phyloP scores from a whole-genome alignment of 2,113 vertebrate species.

The Callipepla californica region DNA sequence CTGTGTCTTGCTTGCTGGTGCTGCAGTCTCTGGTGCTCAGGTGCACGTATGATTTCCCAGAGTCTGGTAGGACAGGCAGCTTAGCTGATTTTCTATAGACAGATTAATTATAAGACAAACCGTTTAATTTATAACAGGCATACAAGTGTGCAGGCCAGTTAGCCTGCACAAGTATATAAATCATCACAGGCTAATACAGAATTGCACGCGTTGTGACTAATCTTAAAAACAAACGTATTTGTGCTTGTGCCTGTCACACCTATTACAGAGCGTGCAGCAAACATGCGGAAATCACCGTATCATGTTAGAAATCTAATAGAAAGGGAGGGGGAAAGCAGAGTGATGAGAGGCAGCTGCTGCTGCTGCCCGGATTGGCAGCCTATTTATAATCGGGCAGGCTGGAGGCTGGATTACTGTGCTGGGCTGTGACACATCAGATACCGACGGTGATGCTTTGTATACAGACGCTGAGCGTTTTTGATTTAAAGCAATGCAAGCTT shows the following conservation, averaged over 20 bases:
- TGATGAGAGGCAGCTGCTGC: slow-evolving; percentile 71
- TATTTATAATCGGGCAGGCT: slow-evolving; percentile 77
- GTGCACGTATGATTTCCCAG: slow-evolving; percentile 21
- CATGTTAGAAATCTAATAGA: slow-evolving; percentile 70
- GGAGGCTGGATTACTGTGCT: slow-evolving; percentile 48
- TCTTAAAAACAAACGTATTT: slow-evolving; percentile 62
- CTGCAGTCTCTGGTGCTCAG: slow-evolving; percentile 42
- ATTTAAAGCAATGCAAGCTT: slow-evolving; percentile 32
- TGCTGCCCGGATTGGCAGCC: slow-evolving; percentile 73
- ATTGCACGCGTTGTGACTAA: slow-evolving; percentile 53
- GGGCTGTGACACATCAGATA: slow-evolving; percentile 52
- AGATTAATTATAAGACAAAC: slow-evolving; percentile 63
- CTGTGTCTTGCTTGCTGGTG: slow-evolving; percentile 33
- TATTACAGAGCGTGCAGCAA: slow-evolving; percentile 40
- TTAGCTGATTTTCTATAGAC: slow-evolving; percentile 66
- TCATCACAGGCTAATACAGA: slow-evolving; percentile 62
- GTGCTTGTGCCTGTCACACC: slow-evolving; percentile 39
- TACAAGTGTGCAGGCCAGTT: slow-evolving; percentile 46
- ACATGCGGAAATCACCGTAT: slow-evolving; percentile 64
- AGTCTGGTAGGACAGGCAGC: slow-evolving; percentile 36
- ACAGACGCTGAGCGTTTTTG: slow-evolving; percentile 23
- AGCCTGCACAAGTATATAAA: slow-evolving; percentile 51
- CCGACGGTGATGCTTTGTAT: slow-evolving; percentile 18
- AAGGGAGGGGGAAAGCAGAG: slow-evolving; percentile 55
- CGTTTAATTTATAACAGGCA: slow-evolving; percentile 63